Conservation (phyloP, 2,888 invertebrate species). For the Bimastos eiseni region DNA sequence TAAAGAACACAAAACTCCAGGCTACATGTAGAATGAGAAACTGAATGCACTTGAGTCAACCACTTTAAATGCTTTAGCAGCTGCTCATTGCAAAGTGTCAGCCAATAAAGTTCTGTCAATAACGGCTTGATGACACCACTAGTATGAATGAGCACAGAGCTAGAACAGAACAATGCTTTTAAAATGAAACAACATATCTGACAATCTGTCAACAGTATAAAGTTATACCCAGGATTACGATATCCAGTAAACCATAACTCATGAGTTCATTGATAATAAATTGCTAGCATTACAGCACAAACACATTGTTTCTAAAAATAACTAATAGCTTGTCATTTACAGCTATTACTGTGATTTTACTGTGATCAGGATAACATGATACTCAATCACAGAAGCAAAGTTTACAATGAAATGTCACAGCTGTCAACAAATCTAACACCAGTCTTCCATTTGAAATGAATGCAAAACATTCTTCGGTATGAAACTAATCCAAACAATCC, state of each 20-base stretch:
- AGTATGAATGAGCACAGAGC: not conserved
- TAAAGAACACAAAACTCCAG: not conserved
- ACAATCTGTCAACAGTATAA: slow-evolving; percentile 16
- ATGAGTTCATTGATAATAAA: slow-evolving; percentile 9
- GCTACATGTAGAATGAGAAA: not conserved
- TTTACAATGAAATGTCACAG: not conserved
- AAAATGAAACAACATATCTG: not conserved
- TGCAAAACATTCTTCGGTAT: not conserved
- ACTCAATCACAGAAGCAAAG: not conserved
- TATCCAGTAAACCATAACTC: not conserved
- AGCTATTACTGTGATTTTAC: no score
- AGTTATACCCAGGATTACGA: not conserved
- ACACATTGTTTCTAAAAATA: not conserved
- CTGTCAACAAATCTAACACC: not conserved
- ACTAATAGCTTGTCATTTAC: slow-evolving; percentile 10
- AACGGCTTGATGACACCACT: not conserved
- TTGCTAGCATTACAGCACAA: slow-evolving; percentile 4
- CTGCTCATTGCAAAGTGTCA: not conserved
- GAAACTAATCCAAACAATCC: not conserved
- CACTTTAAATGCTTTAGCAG: not conserved
- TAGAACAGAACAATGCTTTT: not conserved
- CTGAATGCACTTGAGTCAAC: slow-evolving; percentile 3
- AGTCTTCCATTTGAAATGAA: not conserved
- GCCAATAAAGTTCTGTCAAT: not conserved
- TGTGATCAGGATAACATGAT: not conserved